A percentile compares a stretch with the other conserved stretches of the same genome.
These are phyloP conservation scores for Phylloscopus trochilus DNA, from an alignment of 2,113 vertebrate genomes.

Conservation along the genomic window DNA sequence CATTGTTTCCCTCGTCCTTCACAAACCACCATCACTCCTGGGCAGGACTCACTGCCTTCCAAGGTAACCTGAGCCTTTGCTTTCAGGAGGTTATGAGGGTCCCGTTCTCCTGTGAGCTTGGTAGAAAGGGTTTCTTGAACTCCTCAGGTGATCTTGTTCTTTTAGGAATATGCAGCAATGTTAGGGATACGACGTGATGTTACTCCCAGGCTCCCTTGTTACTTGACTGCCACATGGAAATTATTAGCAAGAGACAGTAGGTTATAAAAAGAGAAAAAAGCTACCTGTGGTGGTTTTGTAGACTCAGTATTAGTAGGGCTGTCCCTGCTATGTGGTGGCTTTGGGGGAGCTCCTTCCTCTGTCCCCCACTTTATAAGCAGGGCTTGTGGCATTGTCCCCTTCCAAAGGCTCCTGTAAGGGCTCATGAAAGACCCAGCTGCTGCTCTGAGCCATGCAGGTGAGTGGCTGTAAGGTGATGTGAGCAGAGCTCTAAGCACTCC, in stretches of 20 bases:
- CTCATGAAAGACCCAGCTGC: background rate
- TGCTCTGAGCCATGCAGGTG: background rate
- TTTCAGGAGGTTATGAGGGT: background rate
- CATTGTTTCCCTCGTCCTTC: fast-evolving
- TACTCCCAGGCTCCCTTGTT: background rate
- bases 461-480: background rate
- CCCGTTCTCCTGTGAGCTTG: background rate
- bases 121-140: background rate
- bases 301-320: background rate
- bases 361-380: background rate
- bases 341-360: background rate
- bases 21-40: background rate
- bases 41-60: background rate
- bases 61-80: background rate
- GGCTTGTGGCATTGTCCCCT: background rate
- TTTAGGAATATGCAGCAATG: background rate
- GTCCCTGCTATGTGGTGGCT: background rate
- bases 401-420: background rate
- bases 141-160: background rate
- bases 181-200: background rate
- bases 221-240: background rate
- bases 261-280: background rate
- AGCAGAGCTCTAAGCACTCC: background rate
- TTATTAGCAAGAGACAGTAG: background rate
- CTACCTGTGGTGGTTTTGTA: background rate